Conservation (phyloP, 2,888 invertebrate species). For the Ethmia dodecea region DNA sequence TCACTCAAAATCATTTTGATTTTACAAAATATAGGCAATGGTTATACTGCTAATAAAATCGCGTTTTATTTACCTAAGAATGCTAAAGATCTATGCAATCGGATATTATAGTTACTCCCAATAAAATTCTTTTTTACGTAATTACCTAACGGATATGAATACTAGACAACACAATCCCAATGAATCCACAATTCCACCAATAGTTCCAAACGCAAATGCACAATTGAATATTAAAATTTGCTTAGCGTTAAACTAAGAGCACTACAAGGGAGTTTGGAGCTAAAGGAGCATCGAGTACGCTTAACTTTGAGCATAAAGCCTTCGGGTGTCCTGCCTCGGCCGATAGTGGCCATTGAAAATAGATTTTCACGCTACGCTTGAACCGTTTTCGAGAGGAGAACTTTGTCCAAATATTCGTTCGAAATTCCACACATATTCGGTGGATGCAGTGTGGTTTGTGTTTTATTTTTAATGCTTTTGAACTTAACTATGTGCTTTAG, state of each 20-base stretch:
- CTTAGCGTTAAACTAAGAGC: constrained; percentile 62
- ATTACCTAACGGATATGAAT: too few species aligned
- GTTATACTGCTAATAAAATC: too few species aligned
- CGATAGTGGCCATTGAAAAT: constrained; percentile 76
- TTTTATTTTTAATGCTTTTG: constrained; percentile 3
- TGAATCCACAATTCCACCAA: too few species aligned
- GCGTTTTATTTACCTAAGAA: too few species aligned
- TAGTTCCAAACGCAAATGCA: constrained; percentile 33
- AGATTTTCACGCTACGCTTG: constrained; percentile 72
- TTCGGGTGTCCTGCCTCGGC: constrained; percentile 62
- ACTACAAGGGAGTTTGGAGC: constrained; percentile 52
- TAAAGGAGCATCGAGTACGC: constrained; percentile 55
- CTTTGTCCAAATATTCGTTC: constrained; percentile 59
- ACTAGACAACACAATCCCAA: too few species aligned
- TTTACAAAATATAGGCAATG: too few species aligned
- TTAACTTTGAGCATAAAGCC: constrained; percentile 67
- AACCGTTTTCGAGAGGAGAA: constrained; percentile 52
- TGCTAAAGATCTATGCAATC: too few species aligned
- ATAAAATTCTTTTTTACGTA: too few species aligned
- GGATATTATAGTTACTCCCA: too few species aligned
- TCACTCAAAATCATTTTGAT: too few species aligned
- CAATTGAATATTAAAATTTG: constrained; percentile 76
- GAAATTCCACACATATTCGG: constrained; percentile 26
- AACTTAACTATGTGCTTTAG: too few species aligned
- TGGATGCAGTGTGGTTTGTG: constrained; percentile 13